These are phyloP conservation scores for Vanessa atalanta DNA, from an alignment of 1,140 invertebrate genomes.

Conservation along the genomic window DNA sequence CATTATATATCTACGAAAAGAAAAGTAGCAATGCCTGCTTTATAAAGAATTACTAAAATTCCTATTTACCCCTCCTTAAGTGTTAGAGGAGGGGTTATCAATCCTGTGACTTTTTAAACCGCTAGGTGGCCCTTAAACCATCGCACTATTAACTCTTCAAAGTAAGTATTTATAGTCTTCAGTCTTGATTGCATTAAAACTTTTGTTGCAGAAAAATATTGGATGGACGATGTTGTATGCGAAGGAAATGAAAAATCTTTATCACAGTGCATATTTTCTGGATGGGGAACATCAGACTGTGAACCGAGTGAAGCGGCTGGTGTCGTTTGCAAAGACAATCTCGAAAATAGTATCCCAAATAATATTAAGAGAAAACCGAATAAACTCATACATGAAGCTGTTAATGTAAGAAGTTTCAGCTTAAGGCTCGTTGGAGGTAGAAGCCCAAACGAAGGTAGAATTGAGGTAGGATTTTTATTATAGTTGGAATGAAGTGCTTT, in stretches of 20 bases:
- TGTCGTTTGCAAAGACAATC: slow-evolving; percentile 84
- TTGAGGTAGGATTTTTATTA: slow-evolving; percentile 83
- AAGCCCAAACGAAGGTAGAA: slow-evolving; percentile 85
- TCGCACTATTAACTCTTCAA: too few species aligned
- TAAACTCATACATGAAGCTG: slow-evolving; percentile 67
- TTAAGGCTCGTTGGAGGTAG: slow-evolving; percentile 84
- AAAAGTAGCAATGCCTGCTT: too few species aligned
- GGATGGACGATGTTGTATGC: slow-evolving; percentile 95
- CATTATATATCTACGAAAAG: too few species aligned
- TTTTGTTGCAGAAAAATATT: slow-evolving; percentile 84
- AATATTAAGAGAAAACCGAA: slow-evolving; percentile 53
- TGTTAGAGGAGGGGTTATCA: too few species aligned
- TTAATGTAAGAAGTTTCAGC: slow-evolving; percentile 63
- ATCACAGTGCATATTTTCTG: slow-evolving; percentile 88
- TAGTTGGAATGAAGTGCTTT: too few species aligned
- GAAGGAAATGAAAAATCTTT: slow-evolving; percentile 89
- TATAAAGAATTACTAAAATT: too few species aligned
- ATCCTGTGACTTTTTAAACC: too few species aligned
- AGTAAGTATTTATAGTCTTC: too few species aligned
- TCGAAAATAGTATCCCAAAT: slow-evolving; percentile 39
- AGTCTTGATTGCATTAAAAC: neutral
- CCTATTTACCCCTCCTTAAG: too few species aligned
- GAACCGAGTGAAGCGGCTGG: slow-evolving; percentile 89
- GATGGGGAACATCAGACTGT: slow-evolving; percentile 92
- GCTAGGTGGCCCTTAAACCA: too few species aligned